Evolutionary conservation across 2,797 vertebrate genomes (phyloP), one percentile per base, ranked within the genome.

Genomic region (Neomorphus geoffroyi): DNA sequence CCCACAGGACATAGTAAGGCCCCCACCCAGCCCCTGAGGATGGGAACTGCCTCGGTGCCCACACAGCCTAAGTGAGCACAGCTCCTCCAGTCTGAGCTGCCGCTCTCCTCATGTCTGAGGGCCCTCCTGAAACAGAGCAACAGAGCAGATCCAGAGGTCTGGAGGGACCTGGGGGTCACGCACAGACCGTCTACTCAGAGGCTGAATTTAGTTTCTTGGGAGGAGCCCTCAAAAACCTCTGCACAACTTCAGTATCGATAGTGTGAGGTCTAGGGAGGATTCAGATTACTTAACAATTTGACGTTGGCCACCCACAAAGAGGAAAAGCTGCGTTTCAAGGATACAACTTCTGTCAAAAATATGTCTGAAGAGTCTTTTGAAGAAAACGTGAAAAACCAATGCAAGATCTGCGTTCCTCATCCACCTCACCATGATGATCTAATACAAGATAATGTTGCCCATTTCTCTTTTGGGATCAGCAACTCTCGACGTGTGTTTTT

Each of bases 381-480:
- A 71, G 71, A n/a, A 61, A 80, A 48, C 0, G 16, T 0, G 11
- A 80, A 22, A 33, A 32, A 32, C 11, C 7, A 21, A 54, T 4
- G 28, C 2, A 27, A 46, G 78, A 27, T 27, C 26, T 43, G 2
- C 5, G 64, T 10, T 56, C 24, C 50, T 67, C 21, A 39, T 22
- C 41, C 19, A 46, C 35, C 57, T 57, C 72, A 18, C 45, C 11
- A 10, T 0, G 18, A 7, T 61, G 61, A 7, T 77, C 65, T 45
- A 57, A 35, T 0, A 3, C 1, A 23, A 60, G 43, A 26, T 1
- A 56, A 35, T 1, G 22, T 0, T 10, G 39, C 60, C 13, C 10
- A 28, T 35, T 56, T 28, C 39, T 45, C 28, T 62, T 7, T 15
- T 1, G 4, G 11, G 28, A 53, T 13, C 46, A 81, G 41, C 74